Conservation (phyloP, 2,797 vertebrate genomes). For the Aulostomus chinensis region DNA sequence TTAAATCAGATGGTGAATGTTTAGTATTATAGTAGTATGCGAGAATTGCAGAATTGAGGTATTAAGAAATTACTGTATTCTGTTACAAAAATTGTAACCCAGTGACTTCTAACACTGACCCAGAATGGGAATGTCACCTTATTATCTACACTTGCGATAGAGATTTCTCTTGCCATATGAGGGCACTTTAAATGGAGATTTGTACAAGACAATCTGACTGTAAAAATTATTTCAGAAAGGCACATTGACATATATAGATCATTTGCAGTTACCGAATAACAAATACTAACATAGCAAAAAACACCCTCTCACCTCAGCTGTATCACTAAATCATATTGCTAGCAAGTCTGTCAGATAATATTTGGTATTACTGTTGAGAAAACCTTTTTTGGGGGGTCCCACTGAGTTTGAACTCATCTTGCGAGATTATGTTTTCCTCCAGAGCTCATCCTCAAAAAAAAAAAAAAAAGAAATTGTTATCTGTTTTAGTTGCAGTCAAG, state of each 20-base stretch:
- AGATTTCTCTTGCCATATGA: background rate
- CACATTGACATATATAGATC: background rate
- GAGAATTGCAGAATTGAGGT: no score
- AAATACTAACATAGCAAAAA: background rate
- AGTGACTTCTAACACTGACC: background rate
- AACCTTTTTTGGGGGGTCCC: background rate
- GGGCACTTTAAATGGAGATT: no score
- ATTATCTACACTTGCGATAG: background rate
- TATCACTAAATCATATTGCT: background rate
- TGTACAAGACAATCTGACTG: no score
- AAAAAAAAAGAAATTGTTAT: conserved; percentile 8
- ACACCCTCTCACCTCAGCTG: background rate
- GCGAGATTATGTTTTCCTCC: conserved; percentile 21
- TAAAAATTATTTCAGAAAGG: background rate
- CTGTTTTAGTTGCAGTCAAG: background rate
- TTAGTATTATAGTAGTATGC: no score
- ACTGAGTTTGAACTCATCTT: conserved; percentile 9
- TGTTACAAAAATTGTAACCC: background rate
- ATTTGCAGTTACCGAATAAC: background rate
- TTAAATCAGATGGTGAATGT: no score
- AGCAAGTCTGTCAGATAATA: background rate
- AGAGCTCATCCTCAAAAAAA: conserved; percentile 35
- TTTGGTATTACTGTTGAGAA: background rate
- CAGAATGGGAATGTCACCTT: conserved; percentile 1
- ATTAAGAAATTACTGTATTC: no score